Percentiles rank a stretch among this genome's conserved stretches.
Evolutionary conservation across 2,888 invertebrate species (phyloP).

Genomic region (Leuctra nigra): DNA sequence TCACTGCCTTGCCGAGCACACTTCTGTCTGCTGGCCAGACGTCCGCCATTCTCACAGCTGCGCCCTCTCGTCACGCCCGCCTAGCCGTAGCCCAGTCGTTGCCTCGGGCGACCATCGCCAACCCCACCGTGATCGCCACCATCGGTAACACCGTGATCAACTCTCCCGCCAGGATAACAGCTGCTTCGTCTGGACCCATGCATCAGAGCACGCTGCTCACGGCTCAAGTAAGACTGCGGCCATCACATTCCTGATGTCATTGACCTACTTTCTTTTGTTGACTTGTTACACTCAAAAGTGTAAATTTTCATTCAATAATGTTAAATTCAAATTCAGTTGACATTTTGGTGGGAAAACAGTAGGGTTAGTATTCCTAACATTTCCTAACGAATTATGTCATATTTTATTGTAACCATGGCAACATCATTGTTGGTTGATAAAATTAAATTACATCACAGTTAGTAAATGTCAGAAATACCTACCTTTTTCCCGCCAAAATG

Average conservation of each 20-base stretch:
- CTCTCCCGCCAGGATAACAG: neutral
- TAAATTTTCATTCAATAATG: no score
- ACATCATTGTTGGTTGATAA: no score
- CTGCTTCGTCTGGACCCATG: neutral
- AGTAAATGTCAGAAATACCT: no score
- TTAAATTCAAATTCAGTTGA: no score
- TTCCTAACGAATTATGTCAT: no score
- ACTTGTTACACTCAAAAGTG: no score
- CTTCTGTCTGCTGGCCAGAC: neutral
- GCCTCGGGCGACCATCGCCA: neutral
- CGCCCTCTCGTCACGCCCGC: constrained; percentile 1
- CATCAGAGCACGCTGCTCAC: constrained; percentile 15
- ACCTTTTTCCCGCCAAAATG: no score
- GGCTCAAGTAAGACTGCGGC: neutral
- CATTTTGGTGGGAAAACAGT: no score
- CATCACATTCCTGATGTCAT: neutral
- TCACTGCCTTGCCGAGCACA: constrained; percentile 15
- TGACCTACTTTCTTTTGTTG: no score
- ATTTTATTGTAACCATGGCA: no score
- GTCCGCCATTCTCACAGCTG: neutral
- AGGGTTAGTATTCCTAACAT: no score
- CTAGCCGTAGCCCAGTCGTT: neutral
- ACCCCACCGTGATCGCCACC: constrained; percentile 9
- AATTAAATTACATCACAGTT: no score
- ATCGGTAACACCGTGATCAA: neutral